These are phyloP conservation scores for Psilopsiagon aurifrons DNA, from an alignment of 2,113 vertebrate genomes.

Conservation along the genomic window DNA sequence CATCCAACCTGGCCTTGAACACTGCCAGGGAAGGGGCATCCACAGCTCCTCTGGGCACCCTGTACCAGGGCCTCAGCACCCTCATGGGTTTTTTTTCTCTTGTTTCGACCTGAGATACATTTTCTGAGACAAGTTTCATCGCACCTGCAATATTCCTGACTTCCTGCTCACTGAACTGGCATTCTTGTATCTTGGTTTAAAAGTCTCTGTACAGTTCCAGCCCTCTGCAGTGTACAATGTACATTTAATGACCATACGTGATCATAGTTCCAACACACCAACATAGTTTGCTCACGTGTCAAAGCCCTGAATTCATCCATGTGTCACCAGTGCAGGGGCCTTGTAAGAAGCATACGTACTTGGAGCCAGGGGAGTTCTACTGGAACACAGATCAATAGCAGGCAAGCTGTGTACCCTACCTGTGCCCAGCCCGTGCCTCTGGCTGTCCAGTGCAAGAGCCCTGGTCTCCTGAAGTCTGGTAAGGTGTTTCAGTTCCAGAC, in stretches of 20 bases:
- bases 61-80: not conserved
- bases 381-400: not conserved
- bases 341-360: rapidly evolving
- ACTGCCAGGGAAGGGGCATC: not conserved
- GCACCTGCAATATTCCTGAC: not conserved
- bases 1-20: not conserved
- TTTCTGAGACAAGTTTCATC: not conserved
- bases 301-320: not conserved
- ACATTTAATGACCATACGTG: not conserved
- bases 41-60: not conserved
- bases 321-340: not conserved
- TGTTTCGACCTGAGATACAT: not conserved
- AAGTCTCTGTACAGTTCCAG: not conserved
- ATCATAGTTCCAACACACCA: not conserved
- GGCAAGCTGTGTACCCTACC: not conserved
- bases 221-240: no score
- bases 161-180: rapidly evolving
- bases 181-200: not conserved
- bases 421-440: not conserved
- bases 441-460: not conserved
- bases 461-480: not conserved
- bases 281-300: rapidly evolving
- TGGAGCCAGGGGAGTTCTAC: not conserved
- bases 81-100: not conserved
- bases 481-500: not conserved